Percentiles rank a stretch among this genome's conserved stretches.
phyloP scores from a whole-genome alignment of 2,888 invertebrate species.

The Fissipunctia ypsillon region DNA sequence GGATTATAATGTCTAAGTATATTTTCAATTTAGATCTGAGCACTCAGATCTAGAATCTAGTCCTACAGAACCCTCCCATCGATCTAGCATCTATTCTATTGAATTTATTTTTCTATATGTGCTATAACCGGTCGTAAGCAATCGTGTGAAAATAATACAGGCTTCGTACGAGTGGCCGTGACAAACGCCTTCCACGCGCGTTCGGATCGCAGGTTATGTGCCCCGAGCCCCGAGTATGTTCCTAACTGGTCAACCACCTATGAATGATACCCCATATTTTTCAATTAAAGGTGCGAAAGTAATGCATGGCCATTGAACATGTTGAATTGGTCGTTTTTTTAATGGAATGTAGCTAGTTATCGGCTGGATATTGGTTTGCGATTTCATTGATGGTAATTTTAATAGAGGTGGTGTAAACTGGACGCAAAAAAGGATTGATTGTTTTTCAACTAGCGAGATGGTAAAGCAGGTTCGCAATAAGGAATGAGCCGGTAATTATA shows the following conservation, averaged over 20 bases:
- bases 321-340: slow-evolving; percentile 22
- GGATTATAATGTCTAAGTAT: not conserved
- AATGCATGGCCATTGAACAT: slow-evolving; percentile 35
- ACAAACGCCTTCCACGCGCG: slow-evolving; percentile 58
- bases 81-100: slow-evolving; percentile 57
- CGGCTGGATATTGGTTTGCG: slow-evolving; percentile 2
- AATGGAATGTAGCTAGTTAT: slow-evolving; percentile 25
- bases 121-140: slow-evolving; percentile 79
- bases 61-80: slow-evolving; percentile 66
- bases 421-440: slow-evolving; percentile 12
- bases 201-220: slow-evolving; percentile 32
- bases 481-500: not conserved
- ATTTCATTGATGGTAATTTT: slow-evolving; percentile 34
- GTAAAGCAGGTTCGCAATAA: not conserved
- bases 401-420: slow-evolving; percentile 4
- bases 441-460: slow-evolving; percentile 1
- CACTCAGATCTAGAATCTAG: not conserved
- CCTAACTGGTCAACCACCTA: slow-evolving; percentile 55
- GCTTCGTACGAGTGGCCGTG: slow-evolving; percentile 50
- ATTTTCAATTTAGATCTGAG: not conserved
- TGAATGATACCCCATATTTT: slow-evolving; percentile 48
- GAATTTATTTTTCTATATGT: slow-evolving; percentile 70
- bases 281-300: slow-evolving; percentile 55
- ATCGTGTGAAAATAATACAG: slow-evolving; percentile 83
- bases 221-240: slow-evolving; percentile 13